phyloP scores from a whole-genome alignment of 2,113 vertebrate genomes.

The Rhinichthys klamathensis region DNA sequence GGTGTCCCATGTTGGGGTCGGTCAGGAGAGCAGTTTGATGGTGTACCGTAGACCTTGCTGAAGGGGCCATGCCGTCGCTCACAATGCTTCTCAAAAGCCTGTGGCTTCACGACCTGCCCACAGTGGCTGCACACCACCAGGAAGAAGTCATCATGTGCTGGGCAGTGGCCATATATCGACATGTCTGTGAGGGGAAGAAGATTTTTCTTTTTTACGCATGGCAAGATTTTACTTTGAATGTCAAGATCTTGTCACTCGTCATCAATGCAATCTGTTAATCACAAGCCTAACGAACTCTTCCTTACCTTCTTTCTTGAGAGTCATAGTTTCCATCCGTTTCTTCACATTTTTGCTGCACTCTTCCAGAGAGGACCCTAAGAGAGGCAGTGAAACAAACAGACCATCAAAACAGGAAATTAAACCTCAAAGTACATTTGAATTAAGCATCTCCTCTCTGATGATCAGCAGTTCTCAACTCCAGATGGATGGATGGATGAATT shows the following conservation, averaged over 20 bases:
- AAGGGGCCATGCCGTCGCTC: constrained; percentile 82
- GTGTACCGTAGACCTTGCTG: constrained; percentile 73
- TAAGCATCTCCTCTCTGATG: no score
- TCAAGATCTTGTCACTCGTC: background rate
- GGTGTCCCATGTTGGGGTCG: constrained; percentile 73
- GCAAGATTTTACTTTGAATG: background rate
- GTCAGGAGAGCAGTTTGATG: constrained; percentile 68
- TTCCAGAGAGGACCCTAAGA: constrained; percentile 75
- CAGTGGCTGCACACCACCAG: constrained; percentile 92
- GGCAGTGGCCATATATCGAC: constrained; percentile 89
- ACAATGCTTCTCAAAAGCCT: constrained; percentile 91
- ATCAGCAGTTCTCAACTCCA: no score
- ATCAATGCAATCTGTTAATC: background rate
- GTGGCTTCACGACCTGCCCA: constrained; percentile 90
- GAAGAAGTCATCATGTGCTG: constrained; percentile 87
- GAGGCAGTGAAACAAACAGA: constrained; percentile 15
- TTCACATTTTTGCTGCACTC: constrained; percentile 76
- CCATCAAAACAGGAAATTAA: background rate
- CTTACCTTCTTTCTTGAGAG: constrained; percentile 89
- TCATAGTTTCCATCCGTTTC: constrained; percentile 83
- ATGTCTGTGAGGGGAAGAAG: constrained; percentile 76
- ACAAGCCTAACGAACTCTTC: background rate
- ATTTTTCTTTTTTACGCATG: background rate
- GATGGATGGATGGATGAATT: no score
- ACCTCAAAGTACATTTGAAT: background rate